Evolutionary conservation across 2,888 invertebrate genomes (phyloP), one percentile per base, ranked within the genome.

Genomic region (Auanema sp.): DNA sequence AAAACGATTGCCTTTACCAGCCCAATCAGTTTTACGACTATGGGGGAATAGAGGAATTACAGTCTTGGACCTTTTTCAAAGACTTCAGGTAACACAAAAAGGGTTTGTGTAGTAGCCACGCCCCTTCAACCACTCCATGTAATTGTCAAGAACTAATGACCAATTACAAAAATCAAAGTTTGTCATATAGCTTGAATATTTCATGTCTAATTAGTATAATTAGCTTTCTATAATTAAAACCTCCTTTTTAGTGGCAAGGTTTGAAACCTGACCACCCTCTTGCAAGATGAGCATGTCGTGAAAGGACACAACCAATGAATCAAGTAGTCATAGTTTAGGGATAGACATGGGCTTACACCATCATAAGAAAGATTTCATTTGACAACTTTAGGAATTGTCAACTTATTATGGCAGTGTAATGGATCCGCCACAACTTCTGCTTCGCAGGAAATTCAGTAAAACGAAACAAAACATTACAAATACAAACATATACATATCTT

Each of bases 1-100:
- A 54, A 21, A 44, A 2, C 56, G 65, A 12, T 33, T 58, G 51
- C 50, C 64, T 6, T 83, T 83, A 51, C 82, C 84, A 0, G 76
- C 81, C 0, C 76, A 77, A 16, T 74, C 76, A 49, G 58, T 85
- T 50, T 65, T 85, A 1, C 69, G 76, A 18, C 63, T 71, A n/a
- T 79, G 85, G 60, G 84, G 83, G 8, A 77, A 82, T 51, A 77
- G 79, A 1, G 85, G 84, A n/a, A 83, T 84, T 74, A 84, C 79
- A 23, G 83, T 85, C 16, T 69, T 68, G 58, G 73, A 76, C 33
- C 71, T 85, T 16, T 66, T 79, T 67, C 24, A 11, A 16, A 47
- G 60, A 25, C 44, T 65, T 3, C 65, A 65, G 58, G 58, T 64
- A 33, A 18, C 12, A 21, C 23, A 50, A n/a, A 49, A 33, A 33